Evolutionary conservation across 2,888 invertebrate species (phyloP), one percentile per base, ranked within the genome.

Genomic region (Cylloceria caligata): DNA sequence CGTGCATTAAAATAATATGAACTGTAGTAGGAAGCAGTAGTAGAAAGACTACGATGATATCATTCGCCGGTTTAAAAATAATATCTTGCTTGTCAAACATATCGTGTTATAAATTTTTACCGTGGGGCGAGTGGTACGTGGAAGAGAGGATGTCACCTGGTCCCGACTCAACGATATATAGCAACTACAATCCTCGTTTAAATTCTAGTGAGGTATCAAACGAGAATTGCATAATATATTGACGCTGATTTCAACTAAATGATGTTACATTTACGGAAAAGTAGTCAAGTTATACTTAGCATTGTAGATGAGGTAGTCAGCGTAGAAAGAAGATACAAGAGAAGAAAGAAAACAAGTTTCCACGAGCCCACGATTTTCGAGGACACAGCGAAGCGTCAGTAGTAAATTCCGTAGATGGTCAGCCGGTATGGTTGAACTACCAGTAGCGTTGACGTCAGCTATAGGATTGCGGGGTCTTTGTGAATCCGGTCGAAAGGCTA

Each of bases 401-500:
- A 81, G 81, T 81, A 30, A 69, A 73, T 55, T 47, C 73, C 69
- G 47, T 49, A 16, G 47, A 11, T 81, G 64, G 73, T 78, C 77
- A 81, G 81, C 39, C 77, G 16, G 45, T 36, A 30, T n/a, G 57
- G 64, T 42, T 64, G 36, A 60, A 69, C 73, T 69, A 71, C 49
- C 30, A 27, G 39, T 16, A 24, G 34, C 69, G 68, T 74, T 71
- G 47, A 64, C 72, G 73, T 69, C 55, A 24, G 27, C 34, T 19
- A 21, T 6, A 30, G 19, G 62, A 39, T 76, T 13, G 47, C 47
- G 47, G 55, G 64, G 65, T 49, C 83, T 82, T 82, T 85, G 83
- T 80, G 76, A 69, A 76, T 67, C 67, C 75, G 30, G 21, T 76
- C 42, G 69, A 82, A 80, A 82, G 83, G 76, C 65, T 83, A 73